phyloP scores from a whole-genome alignment of 2,113 vertebrate species.

The Phyllostomus hastatus region DNA sequence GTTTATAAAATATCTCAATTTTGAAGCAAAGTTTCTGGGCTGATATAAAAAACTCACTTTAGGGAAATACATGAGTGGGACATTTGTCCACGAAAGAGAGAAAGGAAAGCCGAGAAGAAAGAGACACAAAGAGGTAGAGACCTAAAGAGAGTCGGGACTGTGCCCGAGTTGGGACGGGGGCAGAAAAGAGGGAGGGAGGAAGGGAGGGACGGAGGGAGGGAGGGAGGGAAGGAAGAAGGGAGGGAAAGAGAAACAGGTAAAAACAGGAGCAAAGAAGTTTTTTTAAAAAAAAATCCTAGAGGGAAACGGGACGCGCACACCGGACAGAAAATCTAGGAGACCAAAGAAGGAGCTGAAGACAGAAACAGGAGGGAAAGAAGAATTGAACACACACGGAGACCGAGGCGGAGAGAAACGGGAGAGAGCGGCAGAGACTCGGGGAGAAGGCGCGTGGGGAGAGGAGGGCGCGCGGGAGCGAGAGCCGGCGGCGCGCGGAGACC shows the following conservation, averaged over 20 bases:
- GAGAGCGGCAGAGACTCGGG: neutral
- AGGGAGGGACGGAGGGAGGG: too few species aligned
- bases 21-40: neutral
- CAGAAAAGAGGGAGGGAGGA: fast-evolving
- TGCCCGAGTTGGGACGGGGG: neutral
- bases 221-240: too few species aligned
- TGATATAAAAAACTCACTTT: neutral
- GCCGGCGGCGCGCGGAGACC: neutral
- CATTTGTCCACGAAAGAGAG: neutral
- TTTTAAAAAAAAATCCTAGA: neutral
- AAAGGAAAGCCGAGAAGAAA: neutral
- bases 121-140: neutral
- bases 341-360: neutral
- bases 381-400: neutral
- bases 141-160: neutral
- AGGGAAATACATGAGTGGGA: neutral
- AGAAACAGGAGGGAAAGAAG: neutral
- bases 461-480: neutral
- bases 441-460: neutral
- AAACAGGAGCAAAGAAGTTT: neutral
- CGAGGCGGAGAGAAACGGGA: neutral
- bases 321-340: neutral
- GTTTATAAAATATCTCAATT: neutral
- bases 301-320: neutral
- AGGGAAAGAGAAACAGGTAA: neutral